Percentiles rank a stretch among this genome's conserved stretches.
phyloP scores from a whole-genome alignment of 2,797 vertebrate species.

The Macropus fuliginosus region DNA sequence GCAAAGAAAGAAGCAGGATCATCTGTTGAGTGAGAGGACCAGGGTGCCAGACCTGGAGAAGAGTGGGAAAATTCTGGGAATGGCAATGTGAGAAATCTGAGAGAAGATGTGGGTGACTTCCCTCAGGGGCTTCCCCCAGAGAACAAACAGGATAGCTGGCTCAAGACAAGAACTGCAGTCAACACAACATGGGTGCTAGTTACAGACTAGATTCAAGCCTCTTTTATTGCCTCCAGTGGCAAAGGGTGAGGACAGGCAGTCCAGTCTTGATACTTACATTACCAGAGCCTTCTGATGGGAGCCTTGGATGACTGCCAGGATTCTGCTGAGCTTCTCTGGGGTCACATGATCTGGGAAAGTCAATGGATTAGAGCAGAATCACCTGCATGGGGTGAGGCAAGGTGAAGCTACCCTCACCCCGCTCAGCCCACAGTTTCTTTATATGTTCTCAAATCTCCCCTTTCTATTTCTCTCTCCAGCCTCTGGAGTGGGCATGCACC shows the following conservation, averaged over 20 bases:
- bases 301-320: slow-evolving; percentile 94
- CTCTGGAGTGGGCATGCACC: background rate
- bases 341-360: slow-evolving; percentile 91
- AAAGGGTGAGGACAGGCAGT: background rate
- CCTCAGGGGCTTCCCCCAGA: background rate
- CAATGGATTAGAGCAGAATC: background rate
- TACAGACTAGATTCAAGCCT: background rate
- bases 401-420: background rate
- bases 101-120: background rate
- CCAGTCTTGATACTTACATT: slow-evolving; percentile 84
- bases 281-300: slow-evolving; percentile 94
- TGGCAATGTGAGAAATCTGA: background rate
- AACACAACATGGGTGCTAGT: background rate
- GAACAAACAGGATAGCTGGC: background rate
- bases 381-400: background rate
- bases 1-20: background rate
- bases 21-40: background rate
- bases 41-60: background rate
- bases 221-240: background rate
- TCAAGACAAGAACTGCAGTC: background rate
- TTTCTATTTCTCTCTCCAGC: background rate
- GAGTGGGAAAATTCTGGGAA: background rate
- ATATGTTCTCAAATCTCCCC: background rate
- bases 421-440: background rate
- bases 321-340: slow-evolving; percentile 91